Percentiles rank a stretch among this genome's conserved stretches.
These are phyloP conservation scores for Platysternon megacephalum DNA, from an alignment of 2,113 vertebrate genomes.

Conservation along the genomic window DNA sequence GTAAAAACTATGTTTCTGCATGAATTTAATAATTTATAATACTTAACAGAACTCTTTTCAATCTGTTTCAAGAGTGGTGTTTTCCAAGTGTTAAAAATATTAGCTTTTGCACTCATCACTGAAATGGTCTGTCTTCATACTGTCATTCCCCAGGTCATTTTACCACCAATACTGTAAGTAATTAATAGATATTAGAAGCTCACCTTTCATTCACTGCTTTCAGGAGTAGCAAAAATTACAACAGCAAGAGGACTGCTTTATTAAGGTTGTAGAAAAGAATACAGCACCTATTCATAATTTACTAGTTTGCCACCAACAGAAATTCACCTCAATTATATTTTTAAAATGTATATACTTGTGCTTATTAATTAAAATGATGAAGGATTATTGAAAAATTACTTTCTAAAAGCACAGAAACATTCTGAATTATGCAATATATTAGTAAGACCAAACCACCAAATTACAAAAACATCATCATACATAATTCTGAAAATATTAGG, in stretches of 20 bases:
- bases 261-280: not conserved
- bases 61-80: not conserved
- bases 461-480: not conserved
- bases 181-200: not conserved
- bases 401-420: conserved; percentile 6
- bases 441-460: not conserved
- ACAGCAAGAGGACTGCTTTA: not conserved
- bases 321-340: not conserved
- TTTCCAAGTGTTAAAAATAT: not conserved
- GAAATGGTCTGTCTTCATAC: not conserved
- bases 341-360: not conserved
- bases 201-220: not conserved
- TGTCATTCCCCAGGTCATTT: not conserved
- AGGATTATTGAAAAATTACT: conserved; percentile 9
- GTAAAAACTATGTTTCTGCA: too few relatives aligned
- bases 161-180: not conserved
- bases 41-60: not conserved
- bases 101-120: not conserved
- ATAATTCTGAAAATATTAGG: not conserved
- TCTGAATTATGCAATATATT: rapidly evolving
- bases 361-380: not conserved
- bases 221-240: not conserved
- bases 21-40: too few relatives aligned
- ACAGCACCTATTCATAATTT: not conserved
- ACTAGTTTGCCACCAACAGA: not conserved